phyloP scores from a whole-genome alignment of 2,797 vertebrate genomes.

The Fistularia commersonii region DNA sequence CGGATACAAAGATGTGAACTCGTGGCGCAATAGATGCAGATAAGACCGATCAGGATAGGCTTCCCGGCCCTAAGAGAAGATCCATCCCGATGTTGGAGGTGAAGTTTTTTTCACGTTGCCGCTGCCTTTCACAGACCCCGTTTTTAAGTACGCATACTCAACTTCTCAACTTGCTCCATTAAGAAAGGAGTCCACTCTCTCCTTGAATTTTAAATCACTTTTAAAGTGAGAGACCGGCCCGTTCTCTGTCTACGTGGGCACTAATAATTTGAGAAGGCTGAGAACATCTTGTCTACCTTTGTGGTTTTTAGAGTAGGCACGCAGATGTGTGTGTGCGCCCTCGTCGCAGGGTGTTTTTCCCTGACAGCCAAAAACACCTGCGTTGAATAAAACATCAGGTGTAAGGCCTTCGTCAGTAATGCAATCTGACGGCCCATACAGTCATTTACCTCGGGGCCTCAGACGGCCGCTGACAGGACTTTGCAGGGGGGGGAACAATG shows the following conservation, averaged over 20 bases:
- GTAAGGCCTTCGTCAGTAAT: constrained; percentile 41
- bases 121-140: no score
- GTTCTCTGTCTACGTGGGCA: constrained; percentile 18
- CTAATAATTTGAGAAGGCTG: constrained; percentile 50
- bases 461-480: constrained; percentile 12
- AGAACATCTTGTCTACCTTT: constrained; percentile 44
- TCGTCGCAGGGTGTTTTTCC: constrained; percentile 25
- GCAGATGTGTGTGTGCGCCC: constrained; percentile 20
- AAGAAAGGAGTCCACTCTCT: constrained; percentile 16
- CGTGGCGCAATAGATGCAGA: no score
- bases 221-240: constrained; percentile 37
- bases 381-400: constrained; percentile 63
- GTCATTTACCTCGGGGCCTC: constrained; percentile 12
- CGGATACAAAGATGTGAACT: no score
- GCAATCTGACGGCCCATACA: constrained; percentile 38
- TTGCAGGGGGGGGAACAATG: constrained; percentile 1
- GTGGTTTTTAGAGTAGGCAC: constrained; percentile 36
- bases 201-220: constrained; percentile 46
- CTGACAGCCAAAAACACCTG: constrained; percentile 63
- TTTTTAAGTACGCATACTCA: constrained; percentile 2
- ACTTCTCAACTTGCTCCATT: constrained; percentile 19
- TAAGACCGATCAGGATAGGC: no score
- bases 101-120: neutral
- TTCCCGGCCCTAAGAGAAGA: no score
- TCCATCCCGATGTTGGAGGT: neutral